These are phyloP conservation scores for Gryon sp. DNA, from an alignment of 1,140 invertebrate species.

Conservation along the genomic window DNA sequence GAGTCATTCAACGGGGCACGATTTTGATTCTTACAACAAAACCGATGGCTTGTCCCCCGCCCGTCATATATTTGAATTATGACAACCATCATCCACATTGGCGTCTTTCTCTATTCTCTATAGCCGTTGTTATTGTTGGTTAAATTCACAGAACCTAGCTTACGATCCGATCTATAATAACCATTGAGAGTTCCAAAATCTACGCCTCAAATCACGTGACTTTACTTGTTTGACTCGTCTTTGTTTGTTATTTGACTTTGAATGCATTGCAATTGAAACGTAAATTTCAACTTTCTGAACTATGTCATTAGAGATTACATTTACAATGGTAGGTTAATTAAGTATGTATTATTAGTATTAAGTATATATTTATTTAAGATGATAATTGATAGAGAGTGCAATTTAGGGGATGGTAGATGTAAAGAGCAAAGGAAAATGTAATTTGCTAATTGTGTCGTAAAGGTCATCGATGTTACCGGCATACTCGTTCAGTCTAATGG, in stretches of 20 bases:
- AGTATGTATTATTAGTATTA: no score
- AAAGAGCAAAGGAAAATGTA: conserved; percentile 5
- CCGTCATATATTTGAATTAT: conserved; percentile 37
- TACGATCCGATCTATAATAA: conserved; percentile 31
- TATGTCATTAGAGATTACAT: no score
- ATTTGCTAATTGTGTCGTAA: conserved; percentile 39
- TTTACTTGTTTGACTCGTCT: conserved; percentile 13
- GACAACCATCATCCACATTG: conserved; percentile 40
- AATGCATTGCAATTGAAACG: no score
- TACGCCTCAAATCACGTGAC: conserved; percentile 2
- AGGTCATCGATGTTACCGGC: conserved; percentile 21
- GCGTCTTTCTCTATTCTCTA: conserved; percentile 14
- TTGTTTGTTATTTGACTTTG: no score
- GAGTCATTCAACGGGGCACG: conserved; percentile 18
- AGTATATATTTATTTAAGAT: no score
- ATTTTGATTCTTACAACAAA: conserved; percentile 2
- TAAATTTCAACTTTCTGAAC: no score
- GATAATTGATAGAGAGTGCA: no score
- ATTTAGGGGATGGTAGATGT: no score
- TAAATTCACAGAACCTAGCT: conserved; percentile 37
- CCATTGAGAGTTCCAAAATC: conserved; percentile 15
- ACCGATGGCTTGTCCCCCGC: no score
- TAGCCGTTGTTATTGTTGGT: conserved; percentile 35
- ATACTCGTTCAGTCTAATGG: conserved; percentile 18
- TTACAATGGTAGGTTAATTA: no score